Conservation (phyloP, 2,113 vertebrate species). For the Rhinopomastus cyanomelas region DNA sequence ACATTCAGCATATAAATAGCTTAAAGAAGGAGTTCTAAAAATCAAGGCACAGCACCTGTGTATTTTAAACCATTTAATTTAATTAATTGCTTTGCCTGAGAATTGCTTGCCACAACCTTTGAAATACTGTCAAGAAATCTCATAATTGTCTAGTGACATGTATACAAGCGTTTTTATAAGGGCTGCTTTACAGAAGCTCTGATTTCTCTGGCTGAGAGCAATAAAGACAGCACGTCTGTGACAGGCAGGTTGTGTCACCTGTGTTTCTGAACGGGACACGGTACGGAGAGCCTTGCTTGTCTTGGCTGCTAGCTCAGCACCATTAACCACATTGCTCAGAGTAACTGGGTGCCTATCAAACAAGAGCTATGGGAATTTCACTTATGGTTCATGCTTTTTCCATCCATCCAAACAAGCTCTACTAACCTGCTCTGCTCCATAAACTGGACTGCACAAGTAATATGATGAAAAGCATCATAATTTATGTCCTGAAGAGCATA, state of each 20-base stretch:
- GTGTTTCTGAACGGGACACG: conserved; percentile 22
- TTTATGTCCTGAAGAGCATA: conserved; percentile 63
- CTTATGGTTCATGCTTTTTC: conserved; percentile 20
- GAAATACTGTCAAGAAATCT: neutral
- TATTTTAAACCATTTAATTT: conserved; percentile 27
- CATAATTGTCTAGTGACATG: conserved; percentile 22
- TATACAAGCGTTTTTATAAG: neutral
- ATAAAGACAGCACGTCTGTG: conserved; percentile 18
- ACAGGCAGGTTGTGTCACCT: conserved; percentile 36
- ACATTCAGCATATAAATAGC: neutral
- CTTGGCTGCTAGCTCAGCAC: neutral
- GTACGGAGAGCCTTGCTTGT: conserved; percentile 1
- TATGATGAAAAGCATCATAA: conserved; percentile 59
- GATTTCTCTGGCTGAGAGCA: conserved; percentile 7
- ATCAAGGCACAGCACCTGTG: neutral
- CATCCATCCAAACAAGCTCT: conserved; percentile 6
- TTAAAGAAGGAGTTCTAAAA: neutral
- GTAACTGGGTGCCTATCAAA: neutral
- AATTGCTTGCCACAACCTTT: neutral
- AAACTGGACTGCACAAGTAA: conserved; percentile 50
- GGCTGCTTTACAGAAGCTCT: conserved; percentile 5
- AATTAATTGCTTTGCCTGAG: conserved; percentile 17
- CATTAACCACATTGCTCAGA: neutral
- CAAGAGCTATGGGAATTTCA: conserved; percentile 22
- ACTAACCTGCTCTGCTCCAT: conserved; percentile 38